These are phyloP conservation scores for Orchestia grillus DNA, from an alignment of 1,140 invertebrate species.

Conservation along the genomic window DNA sequence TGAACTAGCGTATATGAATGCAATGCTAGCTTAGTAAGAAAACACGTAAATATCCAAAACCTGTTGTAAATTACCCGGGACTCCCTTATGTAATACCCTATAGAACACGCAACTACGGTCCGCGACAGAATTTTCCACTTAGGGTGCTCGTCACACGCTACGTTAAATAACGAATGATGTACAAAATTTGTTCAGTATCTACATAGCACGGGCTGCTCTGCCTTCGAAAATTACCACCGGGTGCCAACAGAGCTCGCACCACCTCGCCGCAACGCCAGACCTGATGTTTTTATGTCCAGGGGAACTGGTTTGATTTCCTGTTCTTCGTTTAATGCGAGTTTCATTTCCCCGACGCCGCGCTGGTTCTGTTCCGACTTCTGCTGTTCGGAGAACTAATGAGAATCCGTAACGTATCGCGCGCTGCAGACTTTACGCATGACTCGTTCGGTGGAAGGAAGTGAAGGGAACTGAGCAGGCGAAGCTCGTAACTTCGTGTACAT, in stretches of 20 bases:
- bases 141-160: background rate
- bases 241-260: no score
- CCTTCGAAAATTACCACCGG: background rate
- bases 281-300: background rate
- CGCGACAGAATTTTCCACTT: background rate
- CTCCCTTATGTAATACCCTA: background rate
- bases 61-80: background rate
- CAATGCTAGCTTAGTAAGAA: background rate
- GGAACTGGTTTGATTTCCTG: constrained; percentile 7
- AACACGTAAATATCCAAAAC: background rate
- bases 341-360: background rate
- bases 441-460: background rate
- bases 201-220: background rate
- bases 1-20: background rate
- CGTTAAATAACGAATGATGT: background rate
- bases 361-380: background rate
- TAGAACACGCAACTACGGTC: background rate
- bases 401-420: background rate
- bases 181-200: background rate
- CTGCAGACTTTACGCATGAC: background rate
- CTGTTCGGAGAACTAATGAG: background rate
- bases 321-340: background rate
- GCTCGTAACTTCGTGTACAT: background rate
- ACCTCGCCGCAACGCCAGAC: background rate
- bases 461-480: background rate